A percentile compares a stretch with the other conserved stretches of the same genome.
These are phyloP conservation scores for Sebastiscus tertius DNA, from an alignment of 2,797 vertebrate species.

Conservation along the genomic window DNA sequence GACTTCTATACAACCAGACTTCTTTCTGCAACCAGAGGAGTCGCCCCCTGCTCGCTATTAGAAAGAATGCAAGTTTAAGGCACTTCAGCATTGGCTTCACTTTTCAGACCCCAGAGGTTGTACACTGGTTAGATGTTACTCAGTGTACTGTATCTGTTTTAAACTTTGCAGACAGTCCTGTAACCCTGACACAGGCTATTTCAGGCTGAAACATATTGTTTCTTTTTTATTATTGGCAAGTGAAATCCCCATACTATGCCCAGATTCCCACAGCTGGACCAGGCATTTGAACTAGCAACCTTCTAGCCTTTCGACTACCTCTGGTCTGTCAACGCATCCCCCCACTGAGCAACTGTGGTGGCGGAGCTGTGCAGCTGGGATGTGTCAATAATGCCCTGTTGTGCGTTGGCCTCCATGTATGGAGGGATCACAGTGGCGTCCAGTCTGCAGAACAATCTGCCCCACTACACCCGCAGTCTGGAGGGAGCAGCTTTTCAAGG, in stretches of 20 bases:
- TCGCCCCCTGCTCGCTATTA: too few relatives aligned
- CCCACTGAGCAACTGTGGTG: constrained; percentile 68
- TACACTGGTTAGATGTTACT: not conserved
- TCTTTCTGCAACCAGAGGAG: too few relatives aligned
- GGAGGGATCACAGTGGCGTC: constrained; percentile 64
- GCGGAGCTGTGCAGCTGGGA: constrained; percentile 70
- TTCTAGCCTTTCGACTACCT: constrained; percentile 5
- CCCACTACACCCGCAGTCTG: constrained; percentile 47
- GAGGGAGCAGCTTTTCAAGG: constrained; percentile 60
- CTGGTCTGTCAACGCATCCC: constrained; percentile 27
- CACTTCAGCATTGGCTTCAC: too few relatives aligned
- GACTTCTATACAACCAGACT: too few relatives aligned
- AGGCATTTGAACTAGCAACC: constrained; percentile 22
- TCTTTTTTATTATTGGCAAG: not conserved
- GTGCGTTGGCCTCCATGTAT: constrained; percentile 56
- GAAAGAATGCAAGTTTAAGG: too few relatives aligned
- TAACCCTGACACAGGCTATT: not conserved
- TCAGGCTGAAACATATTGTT: constrained; percentile 17
- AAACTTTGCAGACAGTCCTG: not conserved
- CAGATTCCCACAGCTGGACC: constrained; percentile 17
- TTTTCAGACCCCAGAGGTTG: too few relatives aligned
- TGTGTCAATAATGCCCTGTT: constrained; percentile 74
- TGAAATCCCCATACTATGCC: not conserved
- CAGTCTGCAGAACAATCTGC: constrained; percentile 44
- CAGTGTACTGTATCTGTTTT: not conserved